Evolutionary conservation across 2,888 invertebrate genomes (phyloP), one percentile per base, ranked within the genome.

Genomic region (Autographa gamma): DNA sequence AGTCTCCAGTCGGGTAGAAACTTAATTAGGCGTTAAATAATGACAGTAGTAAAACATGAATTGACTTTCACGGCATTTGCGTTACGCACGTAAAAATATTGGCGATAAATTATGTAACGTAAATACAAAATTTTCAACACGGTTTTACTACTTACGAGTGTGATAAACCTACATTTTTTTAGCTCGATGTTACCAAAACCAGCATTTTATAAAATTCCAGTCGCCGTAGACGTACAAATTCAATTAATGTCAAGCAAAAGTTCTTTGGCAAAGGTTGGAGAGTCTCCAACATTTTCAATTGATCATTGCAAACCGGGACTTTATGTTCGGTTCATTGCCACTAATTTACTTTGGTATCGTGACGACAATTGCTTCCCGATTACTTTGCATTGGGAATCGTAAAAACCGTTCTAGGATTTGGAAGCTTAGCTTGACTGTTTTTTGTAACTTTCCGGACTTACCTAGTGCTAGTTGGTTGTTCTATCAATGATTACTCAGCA

Each of bases 231-330:
- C 80, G 83, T 89, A 92, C 92, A 92, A 93, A 93, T 93, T 90
- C 91, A 94, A 95, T 95, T 95, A 94, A 91, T 88, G 90, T 89
- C 86, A 81, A 88, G 86, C 82, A 87, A 91, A 93, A 92, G 87
- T 92, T 92, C 84, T 85, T 82, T 69, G 83, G 91, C 91, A 75
- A 84, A 86, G 90, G 91, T 93, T 95, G 95, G 94, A 92, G 69
- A 78, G 77, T 76, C 81, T 92, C 94, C 95, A 95, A 91, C 74
- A 78, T 84, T 90, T 92, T 92, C 92, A 91, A 92, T 92, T 88
- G 90, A 85, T 83, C 86, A 89, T 91, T 90, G 88, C 89, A 84
- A 86, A 90, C 86, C 83, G 81, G 84, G 85, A 86, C 77, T 88
- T 86, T 83, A 82, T 80, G 81, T 79, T 83, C 71, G 82, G 84